These are phyloP conservation scores for Cervus canadensis DNA, from an alignment of 2,113 vertebrate species.

Conservation along the genomic window DNA sequence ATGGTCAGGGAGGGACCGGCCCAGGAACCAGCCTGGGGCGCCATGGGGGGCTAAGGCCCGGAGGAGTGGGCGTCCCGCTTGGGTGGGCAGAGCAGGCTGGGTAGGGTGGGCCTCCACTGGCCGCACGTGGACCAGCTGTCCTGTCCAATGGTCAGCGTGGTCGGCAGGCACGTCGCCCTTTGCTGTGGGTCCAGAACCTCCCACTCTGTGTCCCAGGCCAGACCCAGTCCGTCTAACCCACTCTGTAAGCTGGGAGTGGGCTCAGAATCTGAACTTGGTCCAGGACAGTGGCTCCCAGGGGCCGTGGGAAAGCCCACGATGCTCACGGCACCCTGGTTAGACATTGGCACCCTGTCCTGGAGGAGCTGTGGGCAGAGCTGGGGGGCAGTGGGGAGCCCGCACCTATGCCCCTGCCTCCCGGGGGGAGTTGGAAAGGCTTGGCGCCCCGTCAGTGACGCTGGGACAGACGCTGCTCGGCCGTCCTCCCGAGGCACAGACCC, in stretches of 20 bases:
- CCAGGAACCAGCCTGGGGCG: background rate
- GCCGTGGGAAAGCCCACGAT: fast-evolving
- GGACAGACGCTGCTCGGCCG: fast-evolving
- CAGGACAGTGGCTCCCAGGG: background rate
- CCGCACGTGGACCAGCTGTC: fast-evolving
- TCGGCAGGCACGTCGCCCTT: fast-evolving
- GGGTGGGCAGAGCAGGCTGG: background rate
- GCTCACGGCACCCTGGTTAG: background rate
- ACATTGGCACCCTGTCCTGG: fast-evolving
- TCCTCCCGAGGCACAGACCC: too few relatives aligned
- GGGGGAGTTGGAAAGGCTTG: background rate
- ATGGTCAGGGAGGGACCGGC: background rate
- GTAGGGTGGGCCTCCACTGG: background rate
- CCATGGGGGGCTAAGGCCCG: background rate
- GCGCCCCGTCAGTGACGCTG: fast-evolving
- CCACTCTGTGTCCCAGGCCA: fast-evolving
- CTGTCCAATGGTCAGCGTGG: fast-evolving
- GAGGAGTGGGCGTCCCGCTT: background rate
- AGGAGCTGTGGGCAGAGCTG: fast-evolving
- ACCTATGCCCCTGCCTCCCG: background rate
- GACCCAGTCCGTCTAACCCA: background rate
- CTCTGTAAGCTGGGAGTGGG: fast-evolving
- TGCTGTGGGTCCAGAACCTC: background rate
- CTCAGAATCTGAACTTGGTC: background rate
- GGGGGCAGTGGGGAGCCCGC: too few relatives aligned